Conservation (phyloP, 2,113 vertebrate genomes). For the Dipodomys merriami region DNA sequence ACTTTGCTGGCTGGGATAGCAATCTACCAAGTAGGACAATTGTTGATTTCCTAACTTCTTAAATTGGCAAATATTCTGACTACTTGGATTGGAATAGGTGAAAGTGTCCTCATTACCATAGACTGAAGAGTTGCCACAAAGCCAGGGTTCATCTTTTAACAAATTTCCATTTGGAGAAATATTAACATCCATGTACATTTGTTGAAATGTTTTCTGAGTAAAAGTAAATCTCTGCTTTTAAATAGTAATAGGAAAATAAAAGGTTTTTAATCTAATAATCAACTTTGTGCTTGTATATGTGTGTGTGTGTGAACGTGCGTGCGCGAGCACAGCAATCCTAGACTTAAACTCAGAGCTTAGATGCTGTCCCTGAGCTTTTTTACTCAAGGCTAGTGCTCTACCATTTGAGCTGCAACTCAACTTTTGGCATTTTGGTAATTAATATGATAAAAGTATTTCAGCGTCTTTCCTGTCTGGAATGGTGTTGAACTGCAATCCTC, state of each 20-base stretch:
- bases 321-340: no score
- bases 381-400: no score
- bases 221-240: slow-evolving; percentile 31
- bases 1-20: not conserved
- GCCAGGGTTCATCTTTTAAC: not conserved
- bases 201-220: slow-evolving; percentile 10
- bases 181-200: not conserved
- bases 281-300: not conserved
- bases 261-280: slow-evolving; percentile 4
- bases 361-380: no score
- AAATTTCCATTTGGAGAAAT: slow-evolving; percentile 22
- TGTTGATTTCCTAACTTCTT: slow-evolving; percentile 2
- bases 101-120: not conserved
- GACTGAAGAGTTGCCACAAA: slow-evolving; percentile 14
- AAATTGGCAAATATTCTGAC: slow-evolving; percentile 4
- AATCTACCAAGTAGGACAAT: slow-evolving; percentile 37
- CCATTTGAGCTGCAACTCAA: no score
- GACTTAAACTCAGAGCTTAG: no score
- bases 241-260: slow-evolving; percentile 37
- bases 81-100: not conserved
- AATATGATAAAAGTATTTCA: no score
- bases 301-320: no score
- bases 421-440: no score
- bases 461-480: no score
- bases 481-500: no score